These are phyloP conservation scores for Cryptotermes secundus DNA, from an alignment of 1,140 invertebrate species.

Conservation along the genomic window DNA sequence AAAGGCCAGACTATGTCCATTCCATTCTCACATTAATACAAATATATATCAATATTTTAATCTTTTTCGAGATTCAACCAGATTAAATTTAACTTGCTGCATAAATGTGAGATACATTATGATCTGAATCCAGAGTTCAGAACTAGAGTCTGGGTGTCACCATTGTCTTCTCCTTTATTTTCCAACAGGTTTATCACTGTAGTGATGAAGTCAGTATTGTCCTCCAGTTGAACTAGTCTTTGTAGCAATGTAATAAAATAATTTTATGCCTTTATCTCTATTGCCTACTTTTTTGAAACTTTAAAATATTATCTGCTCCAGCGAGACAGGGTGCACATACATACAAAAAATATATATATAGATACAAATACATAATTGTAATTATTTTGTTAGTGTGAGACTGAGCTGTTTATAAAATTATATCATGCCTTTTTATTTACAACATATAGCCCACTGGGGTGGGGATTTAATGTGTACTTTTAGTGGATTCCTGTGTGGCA, in stretches of 20 bases:
- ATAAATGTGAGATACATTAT: neutral
- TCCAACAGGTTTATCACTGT: neutral
- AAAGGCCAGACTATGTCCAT: neutral
- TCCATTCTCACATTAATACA: neutral
- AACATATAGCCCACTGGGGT: neutral
- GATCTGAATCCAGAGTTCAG: neutral
- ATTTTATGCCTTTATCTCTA: neutral
- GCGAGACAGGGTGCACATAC: neutral
- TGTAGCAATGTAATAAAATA: neutral
- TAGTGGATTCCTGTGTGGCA: neutral
- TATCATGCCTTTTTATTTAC: constrained; percentile 6
- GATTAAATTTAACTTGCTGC: constrained; percentile 7
- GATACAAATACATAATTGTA: neutral
- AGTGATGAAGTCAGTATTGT: neutral
- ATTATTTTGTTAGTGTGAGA: constrained; percentile 24
- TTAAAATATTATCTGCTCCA: neutral
- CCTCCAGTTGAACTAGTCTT: neutral
- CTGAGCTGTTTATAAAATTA: neutral
- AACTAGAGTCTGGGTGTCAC: too few relatives aligned
- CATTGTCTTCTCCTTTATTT: too few relatives aligned
- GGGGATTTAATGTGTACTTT: neutral
- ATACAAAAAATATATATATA: neutral
- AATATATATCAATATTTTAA: neutral
- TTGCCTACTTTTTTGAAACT: neutral
- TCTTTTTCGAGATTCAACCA: neutral